These are phyloP conservation scores for Clusia tigrina DNA, from an alignment of 2,888 invertebrate species.

Conservation along the genomic window DNA sequence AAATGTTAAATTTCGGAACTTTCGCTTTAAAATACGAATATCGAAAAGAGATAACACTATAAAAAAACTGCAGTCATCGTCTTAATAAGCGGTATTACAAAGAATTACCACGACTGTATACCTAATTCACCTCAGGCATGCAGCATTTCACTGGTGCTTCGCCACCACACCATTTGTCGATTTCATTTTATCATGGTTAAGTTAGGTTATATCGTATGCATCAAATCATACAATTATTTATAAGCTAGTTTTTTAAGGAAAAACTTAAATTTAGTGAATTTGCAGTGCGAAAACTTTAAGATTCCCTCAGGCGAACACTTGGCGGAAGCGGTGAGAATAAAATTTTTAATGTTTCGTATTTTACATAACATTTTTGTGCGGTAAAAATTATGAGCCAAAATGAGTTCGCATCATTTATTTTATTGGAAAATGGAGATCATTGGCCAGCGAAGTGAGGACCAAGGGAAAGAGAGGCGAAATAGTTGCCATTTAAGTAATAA, in stretches of 20 bases:
- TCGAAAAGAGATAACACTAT: too few relatives aligned
- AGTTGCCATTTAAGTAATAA: background rate
- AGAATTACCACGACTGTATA: too few relatives aligned
- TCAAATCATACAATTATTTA: constrained; percentile 66
- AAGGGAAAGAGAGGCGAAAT: background rate
- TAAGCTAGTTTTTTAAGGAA: constrained; percentile 65
- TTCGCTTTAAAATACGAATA: too few relatives aligned
- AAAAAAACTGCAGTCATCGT: too few relatives aligned
- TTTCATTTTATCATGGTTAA: constrained; percentile 63
- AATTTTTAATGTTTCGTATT: constrained; percentile 41
- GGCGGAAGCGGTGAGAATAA: constrained; percentile 62
- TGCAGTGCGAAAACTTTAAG: constrained; percentile 63
- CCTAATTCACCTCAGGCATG: too few relatives aligned
- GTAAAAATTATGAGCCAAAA: constrained; percentile 36
- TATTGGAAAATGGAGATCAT: constrained; percentile 38
- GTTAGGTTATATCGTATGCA: constrained; percentile 66
- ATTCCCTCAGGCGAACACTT: constrained; percentile 62
- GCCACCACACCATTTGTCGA: constrained; percentile 41
- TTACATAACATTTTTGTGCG: constrained; percentile 49
- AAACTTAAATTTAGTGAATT: constrained; percentile 64
- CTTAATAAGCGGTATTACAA: too few relatives aligned
- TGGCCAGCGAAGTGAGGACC: background rate
- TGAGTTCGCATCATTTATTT: constrained; percentile 30
- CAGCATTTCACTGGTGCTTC: too few relatives aligned
- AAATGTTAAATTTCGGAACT: too few relatives aligned